These are phyloP conservation scores for Calypte anna DNA, from an alignment of 2,113 vertebrate genomes.

Conservation along the genomic window DNA sequence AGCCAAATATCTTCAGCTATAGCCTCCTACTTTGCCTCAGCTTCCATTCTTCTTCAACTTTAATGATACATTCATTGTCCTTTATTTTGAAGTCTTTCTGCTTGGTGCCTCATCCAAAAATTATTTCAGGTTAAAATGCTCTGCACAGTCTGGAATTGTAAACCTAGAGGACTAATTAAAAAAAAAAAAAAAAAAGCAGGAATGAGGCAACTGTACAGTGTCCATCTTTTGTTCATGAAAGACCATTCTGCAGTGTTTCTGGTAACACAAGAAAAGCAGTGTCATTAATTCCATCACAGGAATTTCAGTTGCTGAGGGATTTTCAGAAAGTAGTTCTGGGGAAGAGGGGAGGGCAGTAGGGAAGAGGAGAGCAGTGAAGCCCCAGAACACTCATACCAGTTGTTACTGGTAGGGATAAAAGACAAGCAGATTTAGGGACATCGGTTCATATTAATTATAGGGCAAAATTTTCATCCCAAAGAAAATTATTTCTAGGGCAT, in stretches of 20 bases:
- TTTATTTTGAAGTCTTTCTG: not conserved
- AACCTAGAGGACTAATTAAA: not conserved
- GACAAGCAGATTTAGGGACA: not conserved
- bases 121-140: not conserved
- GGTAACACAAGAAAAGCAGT: not conserved
- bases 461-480: not conserved
- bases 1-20: not conserved
- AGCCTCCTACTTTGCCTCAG: not conserved
- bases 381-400: not conserved
- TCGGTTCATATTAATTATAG: not conserved
- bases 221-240: not conserved
- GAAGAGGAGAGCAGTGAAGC: not conserved
- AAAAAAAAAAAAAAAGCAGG: not conserved
- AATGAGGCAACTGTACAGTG: not conserved
- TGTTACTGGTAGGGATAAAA: not conserved
- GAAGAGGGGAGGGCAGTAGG: no score
- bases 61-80: rapidly evolving
- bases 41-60: not conserved
- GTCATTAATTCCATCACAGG: not conserved
- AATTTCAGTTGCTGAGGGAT: not conserved
- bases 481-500: not conserved
- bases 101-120: not conserved
- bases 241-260: not conserved
- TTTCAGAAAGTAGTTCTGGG: not conserved
- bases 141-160: not conserved